A percentile compares a stretch with the other conserved stretches of the same genome.
These are phyloP conservation scores for Lerema accius DNA, from an alignment of 1,140 invertebrate genomes.

Conservation along the genomic window DNA sequence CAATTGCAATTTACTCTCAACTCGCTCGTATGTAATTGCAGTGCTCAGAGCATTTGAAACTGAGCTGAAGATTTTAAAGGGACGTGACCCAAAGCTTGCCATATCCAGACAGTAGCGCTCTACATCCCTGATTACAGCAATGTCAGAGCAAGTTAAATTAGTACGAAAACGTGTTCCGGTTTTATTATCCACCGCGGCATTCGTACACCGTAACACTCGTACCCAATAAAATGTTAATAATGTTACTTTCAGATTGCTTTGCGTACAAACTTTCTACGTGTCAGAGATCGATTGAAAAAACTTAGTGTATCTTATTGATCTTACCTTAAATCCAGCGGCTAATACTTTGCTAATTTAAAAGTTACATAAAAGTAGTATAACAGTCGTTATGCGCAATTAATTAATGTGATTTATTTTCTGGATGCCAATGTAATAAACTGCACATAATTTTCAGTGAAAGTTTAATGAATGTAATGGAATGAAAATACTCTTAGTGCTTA, in stretches of 20 bases:
- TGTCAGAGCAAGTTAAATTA: constrained; percentile 58
- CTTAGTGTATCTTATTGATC: too few species aligned
- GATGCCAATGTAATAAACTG: too few species aligned
- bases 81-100: constrained; percentile 7
- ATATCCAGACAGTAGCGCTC: constrained; percentile 27
- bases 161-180: constrained; percentile 58
- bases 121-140: constrained; percentile 43
- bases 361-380: too few species aligned
- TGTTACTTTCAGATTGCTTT: constrained; percentile 37
- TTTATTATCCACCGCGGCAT: constrained; percentile 50
- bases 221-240: constrained; percentile 43
- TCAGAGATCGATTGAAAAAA: constrained; percentile 6
- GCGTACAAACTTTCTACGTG: constrained; percentile 13
- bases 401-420: too few species aligned
- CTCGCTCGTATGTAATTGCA: constrained; percentile 13
- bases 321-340: too few species aligned
- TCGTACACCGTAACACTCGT: constrained; percentile 46
- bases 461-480: too few species aligned
- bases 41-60: constrained; percentile 14
- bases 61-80: constrained; percentile 13
- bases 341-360: too few species aligned
- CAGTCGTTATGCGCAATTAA: too few species aligned
- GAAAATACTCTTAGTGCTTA: too few species aligned
- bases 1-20: constrained; percentile 11
- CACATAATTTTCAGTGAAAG: too few species aligned